Percentiles rank a stretch among this genome's conserved stretches.
phyloP scores from a whole-genome alignment of 23 tunicate species.

The Corella eumyota region DNA sequence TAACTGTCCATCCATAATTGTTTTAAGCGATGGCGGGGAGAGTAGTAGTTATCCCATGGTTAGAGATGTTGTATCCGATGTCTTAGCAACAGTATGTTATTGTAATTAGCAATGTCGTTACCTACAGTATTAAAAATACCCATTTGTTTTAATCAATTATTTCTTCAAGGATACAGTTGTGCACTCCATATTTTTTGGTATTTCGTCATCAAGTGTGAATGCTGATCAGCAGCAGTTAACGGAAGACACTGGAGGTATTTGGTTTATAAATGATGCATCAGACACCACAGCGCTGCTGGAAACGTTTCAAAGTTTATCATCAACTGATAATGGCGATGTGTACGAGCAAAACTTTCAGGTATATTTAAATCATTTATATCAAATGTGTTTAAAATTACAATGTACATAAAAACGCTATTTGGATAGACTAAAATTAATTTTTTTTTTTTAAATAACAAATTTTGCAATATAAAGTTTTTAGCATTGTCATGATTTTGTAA shows the following conservation, averaged over 20 bases:
- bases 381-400: too few species aligned
- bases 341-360: slow-evolving; percentile 11
- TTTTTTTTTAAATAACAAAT: too few species aligned
- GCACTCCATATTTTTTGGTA: slow-evolving; percentile 18
- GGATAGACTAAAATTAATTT: too few species aligned
- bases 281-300: slow-evolving; percentile 7
- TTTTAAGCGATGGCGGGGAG: slow-evolving; percentile 31
- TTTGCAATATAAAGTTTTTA: too few species aligned
- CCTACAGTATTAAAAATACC: too few species aligned
- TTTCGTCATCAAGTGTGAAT: slow-evolving; percentile 2
- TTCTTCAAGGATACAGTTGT: neutral
- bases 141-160: too few species aligned
- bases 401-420: too few species aligned
- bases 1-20: slow-evolving; percentile 7
- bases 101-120: too few species aligned
- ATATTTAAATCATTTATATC: too few species aligned
- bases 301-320: slow-evolving; percentile 22
- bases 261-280: neutral
- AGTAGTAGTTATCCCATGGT: neutral
- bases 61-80: slow-evolving; percentile 5
- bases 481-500: too few species aligned
- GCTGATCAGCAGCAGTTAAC: slow-evolving; percentile 10
- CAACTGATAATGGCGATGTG: slow-evolving; percentile 11
- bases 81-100: slow-evolving; percentile 1
- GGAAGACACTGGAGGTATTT: slow-evolving; percentile 11